Percentiles rank a stretch among this genome's conserved stretches.
These are phyloP conservation scores for Bostrychus sinensis DNA, from an alignment of 2,113 vertebrate genomes.

Conservation along the genomic window DNA sequence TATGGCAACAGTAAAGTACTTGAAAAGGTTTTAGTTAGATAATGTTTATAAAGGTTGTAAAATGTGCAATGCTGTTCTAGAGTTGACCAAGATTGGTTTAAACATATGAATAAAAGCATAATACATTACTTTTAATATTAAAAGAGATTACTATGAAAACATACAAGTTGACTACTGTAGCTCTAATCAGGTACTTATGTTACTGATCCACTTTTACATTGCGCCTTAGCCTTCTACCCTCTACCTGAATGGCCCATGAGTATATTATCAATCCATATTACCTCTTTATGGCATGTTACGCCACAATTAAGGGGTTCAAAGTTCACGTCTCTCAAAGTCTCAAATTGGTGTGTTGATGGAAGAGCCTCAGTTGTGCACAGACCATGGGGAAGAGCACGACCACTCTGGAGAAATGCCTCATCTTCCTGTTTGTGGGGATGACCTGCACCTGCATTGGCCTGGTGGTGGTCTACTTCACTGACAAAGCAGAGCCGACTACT, in stretches of 20 bases:
- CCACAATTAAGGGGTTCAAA: constrained; percentile 36
- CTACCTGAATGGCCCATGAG: not conserved
- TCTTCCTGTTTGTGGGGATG: constrained; percentile 75
- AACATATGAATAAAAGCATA: no score
- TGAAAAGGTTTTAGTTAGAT: no score
- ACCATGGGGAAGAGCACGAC: constrained; percentile 50
- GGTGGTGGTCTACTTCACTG: constrained; percentile 62
- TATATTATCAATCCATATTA: not conserved
- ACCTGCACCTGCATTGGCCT: constrained; percentile 67
- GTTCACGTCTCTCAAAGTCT: constrained; percentile 47
- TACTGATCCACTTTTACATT: not conserved
- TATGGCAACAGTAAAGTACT: no score
- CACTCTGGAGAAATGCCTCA: constrained; percentile 71
- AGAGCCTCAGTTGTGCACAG: constrained; percentile 36
- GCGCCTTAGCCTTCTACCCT: not conserved
- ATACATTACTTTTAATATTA: no score
- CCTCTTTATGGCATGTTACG: not conserved
- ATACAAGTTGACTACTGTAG: no score
- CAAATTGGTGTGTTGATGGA: constrained; percentile 12
- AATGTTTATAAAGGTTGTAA: no score
- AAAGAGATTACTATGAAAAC: no score
- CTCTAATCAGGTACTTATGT: not conserved
- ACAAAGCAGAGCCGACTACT: constrained; percentile 17
- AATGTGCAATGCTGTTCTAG: no score
- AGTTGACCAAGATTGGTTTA: no score